Conservation (phyloP, 2,888 invertebrate genomes). For the Automeris io region DNA sequence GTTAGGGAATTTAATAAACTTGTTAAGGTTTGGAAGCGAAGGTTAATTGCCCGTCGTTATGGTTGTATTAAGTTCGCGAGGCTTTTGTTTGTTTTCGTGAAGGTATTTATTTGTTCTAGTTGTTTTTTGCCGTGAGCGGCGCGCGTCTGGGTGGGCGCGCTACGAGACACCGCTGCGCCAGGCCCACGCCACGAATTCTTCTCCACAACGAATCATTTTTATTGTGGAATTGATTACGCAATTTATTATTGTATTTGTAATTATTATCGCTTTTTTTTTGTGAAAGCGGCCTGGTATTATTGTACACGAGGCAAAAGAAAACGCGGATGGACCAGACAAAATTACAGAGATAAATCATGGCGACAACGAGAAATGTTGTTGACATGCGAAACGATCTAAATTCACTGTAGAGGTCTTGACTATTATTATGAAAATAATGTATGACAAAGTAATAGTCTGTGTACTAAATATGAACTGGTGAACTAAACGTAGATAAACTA, state of each 20-base stretch:
- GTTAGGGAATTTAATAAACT: conserved; percentile 75
- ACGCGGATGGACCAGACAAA: too few species aligned
- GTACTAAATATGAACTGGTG: too few species aligned
- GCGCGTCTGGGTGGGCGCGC: conserved; percentile 67
- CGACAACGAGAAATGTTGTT: too few species aligned
- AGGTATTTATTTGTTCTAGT: conserved; percentile 46
- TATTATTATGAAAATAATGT: too few species aligned
- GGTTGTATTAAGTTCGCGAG: conserved; percentile 71
- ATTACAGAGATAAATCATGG: too few species aligned
- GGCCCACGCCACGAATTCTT: conserved; percentile 24
- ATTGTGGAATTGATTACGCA: background rate
- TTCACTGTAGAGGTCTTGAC: too few species aligned
- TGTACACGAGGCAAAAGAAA: too few species aligned
- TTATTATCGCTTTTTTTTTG: too few species aligned
- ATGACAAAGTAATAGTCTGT: too few species aligned
- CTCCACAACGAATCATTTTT: conserved; percentile 2
- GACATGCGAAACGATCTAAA: too few species aligned
- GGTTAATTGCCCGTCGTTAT: conserved; percentile 67
- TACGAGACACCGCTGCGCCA: conserved; percentile 68
- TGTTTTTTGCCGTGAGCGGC: conserved; percentile 52
- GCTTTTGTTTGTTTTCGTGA: conserved; percentile 69
- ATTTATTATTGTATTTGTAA: background rate
- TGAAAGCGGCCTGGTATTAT: too few species aligned
- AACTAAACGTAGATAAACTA: too few species aligned
- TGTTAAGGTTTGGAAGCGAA: conserved; percentile 71